These are phyloP conservation scores for Neodontobutis hainanensis DNA, from an alignment of 2,113 vertebrate genomes.

Conservation along the genomic window DNA sequence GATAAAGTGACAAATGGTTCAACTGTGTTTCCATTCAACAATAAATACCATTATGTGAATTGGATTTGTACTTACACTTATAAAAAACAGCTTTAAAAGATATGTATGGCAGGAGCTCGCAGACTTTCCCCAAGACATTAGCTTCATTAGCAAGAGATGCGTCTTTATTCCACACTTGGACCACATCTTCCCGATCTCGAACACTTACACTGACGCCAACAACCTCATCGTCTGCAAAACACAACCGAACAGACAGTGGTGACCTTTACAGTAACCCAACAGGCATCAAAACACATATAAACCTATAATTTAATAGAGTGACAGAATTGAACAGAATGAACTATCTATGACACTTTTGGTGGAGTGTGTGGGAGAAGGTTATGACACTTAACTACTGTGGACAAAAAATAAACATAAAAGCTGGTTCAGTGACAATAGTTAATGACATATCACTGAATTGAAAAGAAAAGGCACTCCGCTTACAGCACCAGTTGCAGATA, in stretches of 20 bases:
- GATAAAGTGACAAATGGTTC: neutral
- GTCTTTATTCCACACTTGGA: conserved; percentile 95
- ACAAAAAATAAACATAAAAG: too few species aligned
- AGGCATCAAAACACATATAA: neutral
- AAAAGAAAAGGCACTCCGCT: too few species aligned
- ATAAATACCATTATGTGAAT: neutral
- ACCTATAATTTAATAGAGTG: too few species aligned
- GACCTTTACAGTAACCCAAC: too few species aligned
- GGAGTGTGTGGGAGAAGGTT: too few species aligned
- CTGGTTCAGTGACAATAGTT: too few species aligned
- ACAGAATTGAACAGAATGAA: too few species aligned
- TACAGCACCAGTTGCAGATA: too few species aligned
- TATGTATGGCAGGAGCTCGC: conserved; percentile 88
- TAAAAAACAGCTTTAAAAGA: conserved; percentile 97
- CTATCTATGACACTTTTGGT: too few species aligned
- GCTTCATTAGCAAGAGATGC: conserved; percentile 88
- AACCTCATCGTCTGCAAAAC: conserved; percentile 88
- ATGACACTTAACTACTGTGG: too few species aligned
- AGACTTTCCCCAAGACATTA: conserved; percentile 89
- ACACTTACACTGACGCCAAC: conserved; percentile 94
- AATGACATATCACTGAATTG: too few species aligned
- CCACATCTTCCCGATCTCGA: conserved; percentile 90
- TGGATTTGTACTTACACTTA: conserved; percentile 87
- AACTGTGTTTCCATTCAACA: neutral
- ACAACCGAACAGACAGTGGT: neutral